Conservation (phyloP, 2,888 invertebrate species). For the Masnerella sp. region DNA sequence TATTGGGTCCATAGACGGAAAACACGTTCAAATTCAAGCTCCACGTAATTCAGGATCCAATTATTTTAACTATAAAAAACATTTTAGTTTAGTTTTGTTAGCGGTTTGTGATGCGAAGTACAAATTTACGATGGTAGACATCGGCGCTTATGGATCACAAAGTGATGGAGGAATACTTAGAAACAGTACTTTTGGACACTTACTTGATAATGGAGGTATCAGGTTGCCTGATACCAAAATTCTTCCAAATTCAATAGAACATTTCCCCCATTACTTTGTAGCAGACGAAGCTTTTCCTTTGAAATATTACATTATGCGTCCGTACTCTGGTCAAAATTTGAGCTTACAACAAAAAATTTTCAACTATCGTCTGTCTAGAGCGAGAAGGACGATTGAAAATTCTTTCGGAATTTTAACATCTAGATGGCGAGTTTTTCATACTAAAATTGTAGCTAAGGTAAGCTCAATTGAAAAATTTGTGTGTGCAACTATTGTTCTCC, state of each 20-base stretch:
- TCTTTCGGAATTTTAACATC: slow-evolving; percentile 7
- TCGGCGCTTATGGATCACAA: neutral
- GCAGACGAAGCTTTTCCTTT: slow-evolving; percentile 12
- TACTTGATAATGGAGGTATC: neutral
- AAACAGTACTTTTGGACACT: neutral
- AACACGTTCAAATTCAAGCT: neutral
- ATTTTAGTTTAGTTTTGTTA: neutral
- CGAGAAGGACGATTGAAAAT: slow-evolving; percentile 2
- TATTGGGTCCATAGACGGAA: neutral
- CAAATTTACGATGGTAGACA: neutral
- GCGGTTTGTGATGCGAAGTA: neutral
- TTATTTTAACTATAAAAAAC: neutral
- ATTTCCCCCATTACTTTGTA: neutral
- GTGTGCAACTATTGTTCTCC: no score
- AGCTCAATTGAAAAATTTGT: no score
- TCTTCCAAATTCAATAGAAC: no score
- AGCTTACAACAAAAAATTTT: neutral
- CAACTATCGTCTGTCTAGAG: slow-evolving; percentile 20
- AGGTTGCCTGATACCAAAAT: no score
- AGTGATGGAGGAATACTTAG: neutral
- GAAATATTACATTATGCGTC: slow-evolving; percentile 9
- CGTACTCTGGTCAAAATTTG: slow-evolving; percentile 3
- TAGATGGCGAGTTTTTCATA: no score
- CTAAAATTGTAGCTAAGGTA: no score
- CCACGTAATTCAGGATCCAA: neutral